Evolutionary conservation across 2,888 invertebrate species (phyloP).

Genomic region (Patella caerulea): DNA sequence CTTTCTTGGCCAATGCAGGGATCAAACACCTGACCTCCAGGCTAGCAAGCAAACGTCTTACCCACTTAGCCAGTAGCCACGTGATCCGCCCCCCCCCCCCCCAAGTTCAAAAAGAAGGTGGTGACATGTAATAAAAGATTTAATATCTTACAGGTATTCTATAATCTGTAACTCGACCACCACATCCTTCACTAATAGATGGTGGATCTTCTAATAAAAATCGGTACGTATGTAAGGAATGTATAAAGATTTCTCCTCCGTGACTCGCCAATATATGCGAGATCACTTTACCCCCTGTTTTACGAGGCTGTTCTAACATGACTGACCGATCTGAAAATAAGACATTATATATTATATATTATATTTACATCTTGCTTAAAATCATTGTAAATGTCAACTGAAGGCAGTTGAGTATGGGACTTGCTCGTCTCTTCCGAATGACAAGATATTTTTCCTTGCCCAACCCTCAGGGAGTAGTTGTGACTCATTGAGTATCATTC

Average conservation of each 20-base stretch:
- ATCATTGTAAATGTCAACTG: too few species aligned
- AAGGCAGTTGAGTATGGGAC: too few species aligned
- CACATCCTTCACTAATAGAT: conserved; percentile 93
- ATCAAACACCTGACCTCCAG: too few species aligned
- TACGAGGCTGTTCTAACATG: conserved; percentile 85
- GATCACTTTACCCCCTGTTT: conserved; percentile 82
- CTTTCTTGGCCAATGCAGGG: too few species aligned
- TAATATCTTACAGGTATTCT: conserved; percentile 75
- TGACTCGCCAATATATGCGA: conserved; percentile 94
- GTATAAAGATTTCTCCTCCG: conserved; percentile 96
- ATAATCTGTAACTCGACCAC: conserved; percentile 94
- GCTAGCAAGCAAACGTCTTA: not conserved
- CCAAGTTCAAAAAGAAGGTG: conserved; percentile 11
- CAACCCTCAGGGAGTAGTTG: too few species aligned
- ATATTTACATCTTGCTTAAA: too few species aligned
- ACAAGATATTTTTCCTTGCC: too few species aligned
- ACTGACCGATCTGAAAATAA: conserved; percentile 70
- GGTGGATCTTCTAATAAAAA: conserved; percentile 95
- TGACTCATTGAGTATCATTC: too few species aligned
- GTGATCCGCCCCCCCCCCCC: too few species aligned
- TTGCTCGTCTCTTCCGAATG: too few species aligned
- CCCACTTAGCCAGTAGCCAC: not conserved
- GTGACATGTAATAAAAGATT: conserved; percentile 8
- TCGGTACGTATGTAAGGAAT: conserved; percentile 86
- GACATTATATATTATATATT: not conserved